Evolutionary conservation across 2,888 invertebrate genomes (phyloP), one percentile per base, ranked within the genome.

Genomic region (Dione juno): DNA sequence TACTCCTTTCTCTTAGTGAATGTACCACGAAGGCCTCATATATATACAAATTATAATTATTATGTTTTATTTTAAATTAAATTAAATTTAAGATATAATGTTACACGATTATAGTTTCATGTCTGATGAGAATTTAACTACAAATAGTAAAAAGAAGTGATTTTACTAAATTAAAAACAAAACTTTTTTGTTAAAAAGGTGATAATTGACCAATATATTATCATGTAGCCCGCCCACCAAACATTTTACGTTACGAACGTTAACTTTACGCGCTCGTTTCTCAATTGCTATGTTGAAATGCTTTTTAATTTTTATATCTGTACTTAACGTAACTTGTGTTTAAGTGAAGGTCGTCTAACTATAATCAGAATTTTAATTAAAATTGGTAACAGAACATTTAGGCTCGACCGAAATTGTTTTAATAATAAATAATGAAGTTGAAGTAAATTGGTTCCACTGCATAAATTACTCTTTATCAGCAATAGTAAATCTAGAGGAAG

Each of bases 201-300:
- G 71, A 61, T 68, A 68, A 69, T 71, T 71, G 59, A 40, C 65
- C 45, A 71, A 66, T 48, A 68, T 45, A 53, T 48, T 45, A 66
- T 0, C 9, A 61, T 45, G 45, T 63, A 19, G 40, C 54, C 58
- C 52, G 57, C 65, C 50, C 53, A 45, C 58, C 16, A 19, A 52
- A 64, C 58, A 54, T 37, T 71, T 58, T 52, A 52, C 64, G 67
- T 73, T 67, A 70, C 67, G 67, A 70, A 66, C 67, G 45, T 67
- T 70, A 70, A 70, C 21, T 66, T 59, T 54, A 70, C 43, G 61
- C 43, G 50, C 9, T 64, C 63, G 19, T 72, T 69, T 48, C 61
- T 61, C 64, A 65, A 70, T 70, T 45, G 50, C 40, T 43, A 21
- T 67, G 67, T 58, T 52, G 67, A 43, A 71, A 71, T 50, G 37